phyloP scores from a whole-genome alignment of 2,797 vertebrate genomes.

The Martes flavigula region DNA sequence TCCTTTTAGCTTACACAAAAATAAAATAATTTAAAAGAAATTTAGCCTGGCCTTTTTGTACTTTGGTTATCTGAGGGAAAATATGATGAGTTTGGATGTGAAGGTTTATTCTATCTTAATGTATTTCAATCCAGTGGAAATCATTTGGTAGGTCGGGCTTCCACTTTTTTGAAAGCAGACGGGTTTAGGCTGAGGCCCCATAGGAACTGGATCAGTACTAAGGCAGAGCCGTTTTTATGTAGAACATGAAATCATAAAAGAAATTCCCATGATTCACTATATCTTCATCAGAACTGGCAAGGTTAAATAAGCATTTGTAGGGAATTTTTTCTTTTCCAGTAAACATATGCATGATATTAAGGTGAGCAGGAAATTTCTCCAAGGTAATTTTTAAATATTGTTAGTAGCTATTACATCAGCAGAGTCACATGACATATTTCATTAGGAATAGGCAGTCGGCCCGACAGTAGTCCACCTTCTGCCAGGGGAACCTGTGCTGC shows the following conservation, averaged over 20 bases:
- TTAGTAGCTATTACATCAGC: neutral
- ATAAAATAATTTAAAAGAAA: slow-evolving; percentile 98
- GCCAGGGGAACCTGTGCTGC: neutral
- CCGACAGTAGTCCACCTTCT: neutral
- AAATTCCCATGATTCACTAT: neutral
- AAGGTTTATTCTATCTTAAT: neutral
- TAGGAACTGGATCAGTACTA: neutral
- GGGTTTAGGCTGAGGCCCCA: neutral
- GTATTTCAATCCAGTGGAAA: neutral
- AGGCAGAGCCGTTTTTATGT: neutral
- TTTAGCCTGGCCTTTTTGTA: slow-evolving; percentile 67
- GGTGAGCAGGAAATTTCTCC: slow-evolving; percentile 16
- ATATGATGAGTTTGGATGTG: neutral
- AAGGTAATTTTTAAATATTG: slow-evolving; percentile 31
- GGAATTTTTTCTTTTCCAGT: slow-evolving; percentile 14
- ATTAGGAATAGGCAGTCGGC: neutral
- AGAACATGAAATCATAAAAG: neutral
- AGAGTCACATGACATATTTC: neutral
- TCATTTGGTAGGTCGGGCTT: neutral
- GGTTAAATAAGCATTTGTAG: slow-evolving; percentile 29
- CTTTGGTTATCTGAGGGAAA: slow-evolving; percentile 21
- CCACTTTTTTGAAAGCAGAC: slow-evolving; percentile 17
- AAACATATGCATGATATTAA: slow-evolving; percentile 22
- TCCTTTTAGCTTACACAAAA: slow-evolving; percentile 98
- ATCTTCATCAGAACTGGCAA: neutral